phyloP scores from a whole-genome alignment of 2,113 vertebrate species.

The Odocoileus hemionus region DNA sequence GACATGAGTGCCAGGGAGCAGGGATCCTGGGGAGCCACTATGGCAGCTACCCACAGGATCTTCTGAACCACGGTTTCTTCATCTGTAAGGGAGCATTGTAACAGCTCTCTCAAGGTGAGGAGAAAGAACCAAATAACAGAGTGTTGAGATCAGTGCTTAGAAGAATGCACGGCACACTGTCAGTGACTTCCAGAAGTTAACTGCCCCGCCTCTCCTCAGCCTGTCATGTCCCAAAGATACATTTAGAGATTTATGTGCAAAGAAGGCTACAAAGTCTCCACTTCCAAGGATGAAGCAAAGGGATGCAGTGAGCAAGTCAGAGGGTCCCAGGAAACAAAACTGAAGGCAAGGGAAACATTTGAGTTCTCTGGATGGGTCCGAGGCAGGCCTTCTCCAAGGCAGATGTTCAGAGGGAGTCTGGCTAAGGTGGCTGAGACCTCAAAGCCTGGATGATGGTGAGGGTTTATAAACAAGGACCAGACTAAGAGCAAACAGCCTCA shows the following conservation, averaged over 20 bases:
- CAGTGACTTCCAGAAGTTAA: not conserved
- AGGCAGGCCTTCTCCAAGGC: not conserved
- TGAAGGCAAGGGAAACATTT: not conserved
- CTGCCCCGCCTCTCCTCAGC: not conserved
- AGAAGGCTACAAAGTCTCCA: not conserved
- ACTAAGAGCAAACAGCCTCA: not conserved
- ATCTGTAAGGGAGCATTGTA: not conserved
- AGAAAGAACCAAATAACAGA: not conserved
- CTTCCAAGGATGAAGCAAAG: not conserved
- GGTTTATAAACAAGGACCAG: not conserved
- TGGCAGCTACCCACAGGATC: not conserved
- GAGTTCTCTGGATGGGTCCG: not conserved
- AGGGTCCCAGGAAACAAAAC: not conserved
- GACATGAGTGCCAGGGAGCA: not conserved
- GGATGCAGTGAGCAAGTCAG: not conserved
- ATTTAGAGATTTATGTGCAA: not conserved
- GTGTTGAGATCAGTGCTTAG: not conserved
- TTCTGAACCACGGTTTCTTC: not conserved
- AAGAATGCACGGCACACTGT: accelerated
- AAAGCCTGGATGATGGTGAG: not conserved
- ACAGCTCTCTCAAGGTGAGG: not conserved
- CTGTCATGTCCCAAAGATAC: not conserved
- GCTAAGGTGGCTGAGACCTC: not conserved
- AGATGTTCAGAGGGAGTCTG: not conserved
- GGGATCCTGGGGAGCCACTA: not conserved